These are phyloP conservation scores for Podocnemis expansa DNA, from an alignment of 2,113 vertebrate species.

Conservation along the genomic window DNA sequence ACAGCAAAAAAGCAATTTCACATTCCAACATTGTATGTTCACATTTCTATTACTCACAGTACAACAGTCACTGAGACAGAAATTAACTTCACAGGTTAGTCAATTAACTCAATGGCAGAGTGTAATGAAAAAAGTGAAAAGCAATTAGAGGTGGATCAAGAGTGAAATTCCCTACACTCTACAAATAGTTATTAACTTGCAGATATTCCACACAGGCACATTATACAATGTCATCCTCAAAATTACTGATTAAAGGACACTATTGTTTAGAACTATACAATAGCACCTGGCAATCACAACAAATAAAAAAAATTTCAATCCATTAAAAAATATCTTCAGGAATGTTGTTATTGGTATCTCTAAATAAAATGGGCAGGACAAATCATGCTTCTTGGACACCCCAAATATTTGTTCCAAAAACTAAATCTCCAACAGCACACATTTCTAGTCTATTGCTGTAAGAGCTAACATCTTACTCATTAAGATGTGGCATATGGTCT, in stretches of 20 bases:
- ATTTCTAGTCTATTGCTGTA: rapidly evolving
- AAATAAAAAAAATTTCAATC: neutral
- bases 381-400: neutral
- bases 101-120: constrained; percentile 28
- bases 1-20: constrained; percentile 7
- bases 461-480: neutral
- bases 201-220: neutral
- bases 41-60: neutral
- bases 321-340: neutral
- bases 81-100: neutral
- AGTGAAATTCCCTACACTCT: neutral
- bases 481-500: neutral
- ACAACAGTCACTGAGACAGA: neutral
- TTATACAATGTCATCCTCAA: neutral
- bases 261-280: neutral
- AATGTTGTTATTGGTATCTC: neutral
- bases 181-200: neutral
- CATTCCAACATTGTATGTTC: neutral
- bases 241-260: neutral
- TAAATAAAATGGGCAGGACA: rapidly evolving
- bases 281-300: neutral
- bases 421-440: neutral
- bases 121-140: constrained; percentile 19
- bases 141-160: neutral
- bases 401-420: neutral